These are phyloP conservation scores for Columba livia DNA, from an alignment of 2,113 vertebrate species.

Conservation along the genomic window DNA sequence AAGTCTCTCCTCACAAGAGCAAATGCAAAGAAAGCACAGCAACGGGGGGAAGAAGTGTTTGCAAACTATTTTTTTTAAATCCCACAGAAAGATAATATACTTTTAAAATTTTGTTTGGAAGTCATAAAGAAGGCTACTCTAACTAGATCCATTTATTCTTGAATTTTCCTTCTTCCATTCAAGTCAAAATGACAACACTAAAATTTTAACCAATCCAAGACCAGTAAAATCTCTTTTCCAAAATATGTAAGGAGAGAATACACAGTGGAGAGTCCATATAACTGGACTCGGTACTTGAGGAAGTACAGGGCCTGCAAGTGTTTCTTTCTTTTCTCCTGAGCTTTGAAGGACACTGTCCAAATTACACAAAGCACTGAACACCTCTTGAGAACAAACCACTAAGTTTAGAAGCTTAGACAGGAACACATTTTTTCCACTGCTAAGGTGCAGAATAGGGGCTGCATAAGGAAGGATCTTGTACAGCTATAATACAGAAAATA, in stretches of 20 bases:
- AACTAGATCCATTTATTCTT: background rate
- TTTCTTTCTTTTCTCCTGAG: background rate
- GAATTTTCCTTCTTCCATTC: background rate
- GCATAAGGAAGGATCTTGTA: background rate
- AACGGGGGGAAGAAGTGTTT: background rate
- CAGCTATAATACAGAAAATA: constrained; percentile 28
- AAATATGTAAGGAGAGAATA: background rate
- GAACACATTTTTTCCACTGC: background rate
- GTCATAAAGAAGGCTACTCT: background rate
- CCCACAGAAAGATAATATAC: background rate
- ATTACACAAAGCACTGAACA: background rate
- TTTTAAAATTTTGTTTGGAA: background rate
- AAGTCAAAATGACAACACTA: background rate
- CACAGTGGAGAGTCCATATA: background rate
- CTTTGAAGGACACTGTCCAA: background rate
- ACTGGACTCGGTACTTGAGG: background rate
- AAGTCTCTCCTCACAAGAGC: background rate
- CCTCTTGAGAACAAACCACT: background rate
- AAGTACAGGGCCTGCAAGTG: background rate
- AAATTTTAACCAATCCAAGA: background rate
- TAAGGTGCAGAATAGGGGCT: background rate
- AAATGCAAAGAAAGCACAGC: background rate
- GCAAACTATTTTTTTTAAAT: background rate
- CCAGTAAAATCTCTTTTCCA: background rate
- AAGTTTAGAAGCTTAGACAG: background rate